Conservation (phyloP, 2,113 vertebrate species). For the Cranoglanis bouderius region DNA sequence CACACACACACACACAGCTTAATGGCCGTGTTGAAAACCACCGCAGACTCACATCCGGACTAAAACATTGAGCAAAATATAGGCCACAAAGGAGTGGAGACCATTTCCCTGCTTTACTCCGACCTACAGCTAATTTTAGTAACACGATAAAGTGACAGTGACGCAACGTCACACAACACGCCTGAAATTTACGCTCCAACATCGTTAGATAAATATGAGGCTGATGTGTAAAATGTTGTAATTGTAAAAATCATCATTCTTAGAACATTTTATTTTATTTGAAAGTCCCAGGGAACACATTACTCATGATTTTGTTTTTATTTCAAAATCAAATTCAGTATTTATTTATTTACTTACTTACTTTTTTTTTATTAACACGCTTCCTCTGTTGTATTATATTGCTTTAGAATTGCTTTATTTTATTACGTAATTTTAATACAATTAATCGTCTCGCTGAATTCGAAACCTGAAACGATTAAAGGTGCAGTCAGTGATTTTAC, state of each 20-base stretch:
- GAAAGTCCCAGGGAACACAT: not conserved
- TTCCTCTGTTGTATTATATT: not conserved
- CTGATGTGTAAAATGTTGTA: not conserved
- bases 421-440: not conserved
- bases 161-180: not conserved
- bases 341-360: not conserved
- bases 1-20: not conserved
- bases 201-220: not conserved
- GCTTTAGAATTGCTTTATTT: not conserved
- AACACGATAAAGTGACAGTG: not conserved
- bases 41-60: conserved; percentile 16
- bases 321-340: not conserved
- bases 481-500: not conserved
- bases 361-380: not conserved
- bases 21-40: not conserved
- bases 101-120: conserved; percentile 10
- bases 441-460: not conserved
- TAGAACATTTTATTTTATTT: not conserved
- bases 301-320: not conserved
- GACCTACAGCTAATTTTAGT: conserved; percentile 14
- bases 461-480: not conserved
- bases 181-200: not conserved
- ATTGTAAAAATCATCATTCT: not conserved
- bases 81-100: conserved; percentile 4
- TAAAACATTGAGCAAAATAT: conserved; percentile 22